phyloP scores from a whole-genome alignment of 1,140 invertebrate genomes.

The Riptortus pedestris region DNA sequence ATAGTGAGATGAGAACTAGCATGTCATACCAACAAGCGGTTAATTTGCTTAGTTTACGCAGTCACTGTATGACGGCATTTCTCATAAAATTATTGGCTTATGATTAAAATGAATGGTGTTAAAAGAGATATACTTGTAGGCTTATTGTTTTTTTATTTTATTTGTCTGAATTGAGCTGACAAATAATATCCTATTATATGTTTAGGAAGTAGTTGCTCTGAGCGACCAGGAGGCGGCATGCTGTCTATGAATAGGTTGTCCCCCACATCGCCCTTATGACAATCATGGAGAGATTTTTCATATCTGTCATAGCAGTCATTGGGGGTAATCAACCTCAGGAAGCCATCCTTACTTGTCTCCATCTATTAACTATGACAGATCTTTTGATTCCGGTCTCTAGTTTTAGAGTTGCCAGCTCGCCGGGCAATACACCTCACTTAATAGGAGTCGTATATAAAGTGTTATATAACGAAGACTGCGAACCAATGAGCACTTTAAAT shows the following conservation, averaged over 20 bases:
- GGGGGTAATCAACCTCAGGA: background rate
- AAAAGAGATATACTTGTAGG: no score
- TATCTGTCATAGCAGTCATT: background rate
- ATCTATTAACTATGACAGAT: background rate
- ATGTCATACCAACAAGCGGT: no score
- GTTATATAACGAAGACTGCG: background rate
- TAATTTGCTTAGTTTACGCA: no score
- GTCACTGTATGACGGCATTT: background rate
- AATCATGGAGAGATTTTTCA: background rate
- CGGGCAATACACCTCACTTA: background rate
- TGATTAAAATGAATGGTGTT: background rate
- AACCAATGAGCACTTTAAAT: background rate
- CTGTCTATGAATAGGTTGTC: background rate
- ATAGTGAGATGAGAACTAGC: no score
- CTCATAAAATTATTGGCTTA: background rate
- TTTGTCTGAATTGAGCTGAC: no score
- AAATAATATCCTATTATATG: background rate
- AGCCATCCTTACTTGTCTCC: slow-evolving; percentile 7
- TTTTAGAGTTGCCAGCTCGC: no score
- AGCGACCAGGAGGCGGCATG: background rate
- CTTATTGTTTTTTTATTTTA: no score
- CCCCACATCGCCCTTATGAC: background rate
- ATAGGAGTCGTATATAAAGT: background rate
- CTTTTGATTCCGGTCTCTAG: slow-evolving; percentile 11
- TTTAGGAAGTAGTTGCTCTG: background rate